These are phyloP conservation scores for Pseudomyrmex concolor DNA, from an alignment of 1,140 invertebrate species.

Conservation along the genomic window DNA sequence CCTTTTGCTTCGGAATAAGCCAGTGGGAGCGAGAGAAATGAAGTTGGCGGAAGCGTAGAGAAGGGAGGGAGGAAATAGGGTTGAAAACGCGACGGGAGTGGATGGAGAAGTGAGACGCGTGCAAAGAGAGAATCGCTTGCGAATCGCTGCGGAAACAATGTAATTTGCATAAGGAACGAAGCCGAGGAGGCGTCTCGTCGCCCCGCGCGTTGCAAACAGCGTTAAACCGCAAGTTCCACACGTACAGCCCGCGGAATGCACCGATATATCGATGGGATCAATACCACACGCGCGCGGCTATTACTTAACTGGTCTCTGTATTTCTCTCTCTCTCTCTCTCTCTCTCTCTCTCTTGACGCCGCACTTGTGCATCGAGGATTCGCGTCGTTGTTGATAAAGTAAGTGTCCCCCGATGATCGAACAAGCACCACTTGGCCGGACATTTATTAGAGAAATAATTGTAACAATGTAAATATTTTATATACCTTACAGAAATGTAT, in stretches of 20 bases:
- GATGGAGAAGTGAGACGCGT: background rate
- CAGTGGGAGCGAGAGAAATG: background rate
- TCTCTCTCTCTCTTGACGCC: background rate
- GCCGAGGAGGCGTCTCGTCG: slow-evolving; percentile 3
- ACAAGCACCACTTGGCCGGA: no score
- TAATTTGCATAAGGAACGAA: slow-evolving; percentile 56
- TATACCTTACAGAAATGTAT: no score
- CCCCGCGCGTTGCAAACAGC: background rate
- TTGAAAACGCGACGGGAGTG: background rate
- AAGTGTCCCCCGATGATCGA: no score
- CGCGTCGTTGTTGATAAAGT: background rate
- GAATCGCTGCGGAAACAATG: slow-evolving; percentile 51
- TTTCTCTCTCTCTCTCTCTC: background rate
- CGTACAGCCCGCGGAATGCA: slow-evolving; percentile 43
- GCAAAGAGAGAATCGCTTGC: background rate
- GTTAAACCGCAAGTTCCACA: slow-evolving; percentile 47
- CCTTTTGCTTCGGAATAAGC: slow-evolving; percentile 36
- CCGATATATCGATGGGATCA: slow-evolving; percentile 44
- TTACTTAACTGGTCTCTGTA: slow-evolving; percentile 24
- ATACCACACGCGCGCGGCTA: slow-evolving; percentile 21
- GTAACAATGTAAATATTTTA: no score
- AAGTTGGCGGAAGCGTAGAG: background rate
- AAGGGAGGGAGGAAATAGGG: background rate
- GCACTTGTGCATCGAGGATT: slow-evolving; percentile 23
- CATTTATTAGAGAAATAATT: no score